Base-by-base conservation (phyloP, 2,888 invertebrate genomes). In the Lepas anatifera region DNA sequence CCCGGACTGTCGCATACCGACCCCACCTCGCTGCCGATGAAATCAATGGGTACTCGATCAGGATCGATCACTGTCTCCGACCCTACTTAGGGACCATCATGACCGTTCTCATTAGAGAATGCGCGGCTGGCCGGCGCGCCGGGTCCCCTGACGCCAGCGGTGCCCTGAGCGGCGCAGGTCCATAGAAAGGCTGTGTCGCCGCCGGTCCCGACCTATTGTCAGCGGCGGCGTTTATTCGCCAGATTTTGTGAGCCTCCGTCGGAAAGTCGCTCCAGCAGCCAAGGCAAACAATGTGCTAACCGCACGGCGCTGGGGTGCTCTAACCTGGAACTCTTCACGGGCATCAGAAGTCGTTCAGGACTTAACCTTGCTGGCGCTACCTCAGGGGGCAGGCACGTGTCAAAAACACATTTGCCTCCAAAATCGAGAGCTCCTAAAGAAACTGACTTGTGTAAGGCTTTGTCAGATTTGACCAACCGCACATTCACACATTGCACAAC, bases 21-120 rank as follows among this genome's bases (percentile, higher is more conserved):
- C 35, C 58, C 11, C 16, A 39, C 37, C 16, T 22, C 16, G 25
- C 25, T 27, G 66, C 16, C 66, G 27, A 66, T 66, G 66, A 16
- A 41, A 66, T 66, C 66, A 66, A 66, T 66, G 39, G 66, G 39
- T 27, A 27, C 66, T 66, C 66, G 18, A 27, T 66, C 66, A 37
- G n/a, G 66, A 66, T 66, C 66, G 66, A 66, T 66, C 66, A 66
- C 39, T 25, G 66, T 66, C 66, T 37, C 66, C 39, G 66, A 66
- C 66, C 66, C 66, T 58, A 58, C 58, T 58, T 58, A 58, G 32
- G 58, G 58, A 6, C 58, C 58, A 58, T 58, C 58, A 58, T 58
- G 58, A 22, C 58, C 58, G n/a, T 16, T 32, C 35, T 58, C 58
- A 58, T 58, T 58, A 58, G 58, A 58, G 58, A 58, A 58, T 35